A percentile compares a stretch with the other conserved stretches of the same genome.
Conservation (phyloP, 2,797 vertebrate genomes). For the Acanthurus leucopareius region DNA sequence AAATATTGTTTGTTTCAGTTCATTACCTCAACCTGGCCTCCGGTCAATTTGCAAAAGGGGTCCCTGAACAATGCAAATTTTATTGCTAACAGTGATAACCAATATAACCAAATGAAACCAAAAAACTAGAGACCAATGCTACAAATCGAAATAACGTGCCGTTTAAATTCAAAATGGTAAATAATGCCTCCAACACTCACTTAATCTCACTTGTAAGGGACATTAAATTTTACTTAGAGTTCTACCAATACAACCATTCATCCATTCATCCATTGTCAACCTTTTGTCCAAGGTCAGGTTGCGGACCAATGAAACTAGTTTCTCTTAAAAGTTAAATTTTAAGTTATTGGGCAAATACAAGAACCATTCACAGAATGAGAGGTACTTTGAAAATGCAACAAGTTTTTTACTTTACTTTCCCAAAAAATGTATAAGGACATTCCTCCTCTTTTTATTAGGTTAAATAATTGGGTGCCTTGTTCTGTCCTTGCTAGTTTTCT, state of each 20-base stretch:
- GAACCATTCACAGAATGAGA: too few species aligned
- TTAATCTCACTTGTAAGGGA: not conserved
- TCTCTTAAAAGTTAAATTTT: not conserved
- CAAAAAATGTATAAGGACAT: not conserved
- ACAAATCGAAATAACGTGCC: not conserved
- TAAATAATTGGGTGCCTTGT: constrained; percentile 15
- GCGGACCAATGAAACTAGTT: not conserved
- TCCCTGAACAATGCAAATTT: too few species aligned
- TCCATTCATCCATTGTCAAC: too few species aligned
- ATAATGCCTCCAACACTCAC: not conserved
- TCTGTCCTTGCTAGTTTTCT: constrained; percentile 18
- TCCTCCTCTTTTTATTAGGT: not conserved
- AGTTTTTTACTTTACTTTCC: not conserved
- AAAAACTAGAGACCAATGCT: not conserved
- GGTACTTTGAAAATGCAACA: not conserved
- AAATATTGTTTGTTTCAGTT: too few species aligned
- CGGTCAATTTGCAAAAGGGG: too few species aligned
- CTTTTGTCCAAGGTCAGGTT: too few species aligned
- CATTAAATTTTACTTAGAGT: not conserved
- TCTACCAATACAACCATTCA: not conserved
- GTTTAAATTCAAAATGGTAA: not conserved
- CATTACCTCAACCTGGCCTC: too few species aligned
- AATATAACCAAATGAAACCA: too few species aligned
- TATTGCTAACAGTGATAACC: too few species aligned
- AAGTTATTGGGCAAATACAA: not conserved